Percentiles rank a stretch among this genome's conserved stretches.
Evolutionary conservation across 2,888 invertebrate species (phyloP).

Genomic region (Drosophila diplacantha): DNA sequence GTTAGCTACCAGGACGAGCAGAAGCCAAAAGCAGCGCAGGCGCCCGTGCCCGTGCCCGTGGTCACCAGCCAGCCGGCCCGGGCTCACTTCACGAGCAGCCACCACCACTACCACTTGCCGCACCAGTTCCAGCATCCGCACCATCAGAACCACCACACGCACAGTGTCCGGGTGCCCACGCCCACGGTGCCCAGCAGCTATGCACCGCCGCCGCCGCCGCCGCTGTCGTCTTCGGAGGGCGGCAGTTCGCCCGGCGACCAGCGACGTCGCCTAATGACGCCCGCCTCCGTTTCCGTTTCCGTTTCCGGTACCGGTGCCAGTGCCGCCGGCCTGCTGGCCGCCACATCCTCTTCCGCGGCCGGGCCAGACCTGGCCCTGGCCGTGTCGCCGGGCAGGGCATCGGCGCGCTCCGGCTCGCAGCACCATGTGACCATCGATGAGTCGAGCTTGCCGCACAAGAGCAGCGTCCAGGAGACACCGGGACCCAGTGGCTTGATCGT

Average conservation of each 20-base stretch:
- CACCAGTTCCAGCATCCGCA: constrained; percentile 77
- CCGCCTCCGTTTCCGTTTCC: constrained; percentile 7
- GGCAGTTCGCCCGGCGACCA: constrained; percentile 36
- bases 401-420: constrained; percentile 74
- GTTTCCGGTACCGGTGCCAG: constrained; percentile 8
- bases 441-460: constrained; percentile 72
- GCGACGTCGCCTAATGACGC: constrained; percentile 7
- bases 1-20: constrained; percentile 66
- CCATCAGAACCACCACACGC: constrained; percentile 75
- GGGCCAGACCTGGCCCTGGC: constrained; percentile 67
- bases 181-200: constrained; percentile 72
- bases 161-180: constrained; percentile 71
- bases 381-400: constrained; percentile 79
- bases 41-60: constrained; percentile 44
- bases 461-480: constrained; percentile 48
- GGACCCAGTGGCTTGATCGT: constrained; percentile 60
- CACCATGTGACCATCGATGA: constrained; percentile 78
- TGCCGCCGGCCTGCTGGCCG: constrained; percentile 15
- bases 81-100: constrained; percentile 73
- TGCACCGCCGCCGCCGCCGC: constrained; percentile 32
- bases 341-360: constrained; percentile 13
- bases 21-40: constrained; percentile 24
- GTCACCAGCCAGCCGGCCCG: constrained; percentile 60
- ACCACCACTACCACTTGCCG: constrained; percentile 75
- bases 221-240: constrained; percentile 22